Conservation (phyloP, 2,888 invertebrate genomes). For the Polydrusus pterygomalis region DNA sequence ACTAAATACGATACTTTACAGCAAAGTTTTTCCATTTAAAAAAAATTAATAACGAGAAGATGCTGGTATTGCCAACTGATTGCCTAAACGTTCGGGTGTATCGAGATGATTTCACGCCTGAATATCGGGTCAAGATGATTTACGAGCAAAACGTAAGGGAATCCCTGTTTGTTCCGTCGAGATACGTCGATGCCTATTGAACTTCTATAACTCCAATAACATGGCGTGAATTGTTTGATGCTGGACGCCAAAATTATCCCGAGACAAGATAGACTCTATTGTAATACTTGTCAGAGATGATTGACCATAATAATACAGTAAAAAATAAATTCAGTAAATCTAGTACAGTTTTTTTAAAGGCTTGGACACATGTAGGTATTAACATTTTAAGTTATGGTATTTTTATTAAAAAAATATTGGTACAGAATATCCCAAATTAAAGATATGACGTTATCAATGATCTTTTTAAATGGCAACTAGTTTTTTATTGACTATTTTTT, state of each 20-base stretch:
- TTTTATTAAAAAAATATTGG: too few species aligned
- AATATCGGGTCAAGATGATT: slow-evolving; percentile 25
- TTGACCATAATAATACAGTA: neutral
- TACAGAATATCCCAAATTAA: too few species aligned
- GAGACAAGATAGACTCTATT: slow-evolving; percentile 8
- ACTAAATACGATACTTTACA: too few species aligned
- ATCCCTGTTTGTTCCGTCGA: slow-evolving; percentile 24
- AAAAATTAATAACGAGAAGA: too few species aligned
- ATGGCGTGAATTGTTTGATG: slow-evolving; percentile 30
- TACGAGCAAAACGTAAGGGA: slow-evolving; percentile 23
- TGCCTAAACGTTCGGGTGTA: slow-evolving; percentile 21
- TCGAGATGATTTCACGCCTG: slow-evolving; percentile 23
- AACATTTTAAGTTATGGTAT: too few species aligned
- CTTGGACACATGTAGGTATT: too few species aligned
- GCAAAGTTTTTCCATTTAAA: too few species aligned
- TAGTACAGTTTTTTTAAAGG: too few species aligned
- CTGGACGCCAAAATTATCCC: slow-evolving; percentile 15
- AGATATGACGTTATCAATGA: too few species aligned
- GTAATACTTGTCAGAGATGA: neutral
- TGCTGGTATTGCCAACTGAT: slow-evolving; percentile 20
- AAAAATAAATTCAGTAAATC: too few species aligned
- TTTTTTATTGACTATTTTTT: too few species aligned
- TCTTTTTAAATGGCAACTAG: too few species aligned
- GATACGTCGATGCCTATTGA: slow-evolving; percentile 23
- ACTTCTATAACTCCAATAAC: slow-evolving; percentile 27